Percentiles rank a stretch among this genome's conserved stretches.
Evolutionary conservation across 2,797 vertebrate genomes (phyloP).

Genomic region (Sebastes minor): DNA sequence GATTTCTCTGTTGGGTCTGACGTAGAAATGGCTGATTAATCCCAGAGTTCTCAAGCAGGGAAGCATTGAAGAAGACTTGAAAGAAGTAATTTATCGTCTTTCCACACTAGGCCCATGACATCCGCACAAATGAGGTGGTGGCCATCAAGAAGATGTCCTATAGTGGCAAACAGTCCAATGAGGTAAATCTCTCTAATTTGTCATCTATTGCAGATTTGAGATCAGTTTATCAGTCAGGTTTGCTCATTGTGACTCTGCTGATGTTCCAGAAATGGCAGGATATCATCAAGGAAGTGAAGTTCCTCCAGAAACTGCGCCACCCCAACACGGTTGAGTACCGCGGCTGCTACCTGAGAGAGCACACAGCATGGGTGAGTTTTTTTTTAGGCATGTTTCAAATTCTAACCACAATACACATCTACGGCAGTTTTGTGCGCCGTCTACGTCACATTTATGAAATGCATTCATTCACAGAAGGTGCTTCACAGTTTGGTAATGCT

Average conservation of each 20-base stretch:
- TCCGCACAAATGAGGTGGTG: conserved; percentile 95
- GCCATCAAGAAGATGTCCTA: conserved; percentile 98
- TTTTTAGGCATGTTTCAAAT: neutral
- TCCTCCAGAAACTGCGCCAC: conserved; percentile 92
- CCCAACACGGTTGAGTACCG: conserved; percentile 94
- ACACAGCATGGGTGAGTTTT: conserved; percentile 92
- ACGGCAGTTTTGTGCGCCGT: neutral
- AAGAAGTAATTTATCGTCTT: neutral
- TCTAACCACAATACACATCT: neutral
- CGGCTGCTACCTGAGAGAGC: conserved; percentile 94
- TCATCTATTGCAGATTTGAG: neutral
- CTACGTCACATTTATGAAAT: neutral
- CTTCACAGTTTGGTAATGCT: neutral
- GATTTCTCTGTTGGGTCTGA: conserved; percentile 22
- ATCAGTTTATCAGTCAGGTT: neutral
- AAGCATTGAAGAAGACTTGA: neutral
- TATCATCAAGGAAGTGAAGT: conserved; percentile 95
- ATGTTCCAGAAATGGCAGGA: conserved; percentile 92
- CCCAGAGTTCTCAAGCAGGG: neutral
- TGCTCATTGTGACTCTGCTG: conserved; percentile 4
- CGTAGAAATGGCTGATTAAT: conserved; percentile 20
- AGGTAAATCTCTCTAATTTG: conserved; percentile 76
- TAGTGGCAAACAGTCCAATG: conserved; percentile 93
- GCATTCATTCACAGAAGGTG: neutral
- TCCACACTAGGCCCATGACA: conserved; percentile 86